phyloP scores from a whole-genome alignment of 1,140 invertebrate species.

The Chymomyza costata region DNA sequence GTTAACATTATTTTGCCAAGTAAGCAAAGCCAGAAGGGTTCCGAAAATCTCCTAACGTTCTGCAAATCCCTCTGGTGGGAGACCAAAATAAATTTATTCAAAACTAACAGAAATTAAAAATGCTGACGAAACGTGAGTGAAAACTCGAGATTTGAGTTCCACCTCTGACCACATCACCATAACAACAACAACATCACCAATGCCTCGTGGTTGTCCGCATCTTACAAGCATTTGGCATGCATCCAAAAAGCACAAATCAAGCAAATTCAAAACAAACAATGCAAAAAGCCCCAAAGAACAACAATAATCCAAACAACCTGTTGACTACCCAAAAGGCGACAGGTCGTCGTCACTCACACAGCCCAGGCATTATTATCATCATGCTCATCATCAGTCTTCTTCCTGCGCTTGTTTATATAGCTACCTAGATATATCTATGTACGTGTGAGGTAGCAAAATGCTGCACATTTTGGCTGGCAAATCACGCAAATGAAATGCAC shows the following conservation, averaged over 20 bases:
- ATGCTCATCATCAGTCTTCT: slow-evolving; percentile 30
- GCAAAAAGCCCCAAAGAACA: slow-evolving; percentile 14
- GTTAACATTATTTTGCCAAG: too few relatives aligned
- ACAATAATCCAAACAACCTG: slow-evolving; percentile 26
- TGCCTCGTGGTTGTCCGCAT: not conserved
- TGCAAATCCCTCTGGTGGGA: too few relatives aligned
- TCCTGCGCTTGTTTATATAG: not conserved
- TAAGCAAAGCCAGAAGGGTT: too few relatives aligned
- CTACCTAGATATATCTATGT: slow-evolving; percentile 18
- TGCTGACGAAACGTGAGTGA: too few relatives aligned
- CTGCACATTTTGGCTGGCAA: slow-evolving; percentile 65
- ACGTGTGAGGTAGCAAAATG: slow-evolving; percentile 43
- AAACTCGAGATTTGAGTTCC: too few relatives aligned
- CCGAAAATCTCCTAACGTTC: too few relatives aligned
- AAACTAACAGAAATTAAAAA: too few relatives aligned
- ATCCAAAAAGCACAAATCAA: slow-evolving; percentile 34
- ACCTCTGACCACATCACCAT: too few relatives aligned
- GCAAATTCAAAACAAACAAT: slow-evolving; percentile 3
- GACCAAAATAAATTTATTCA: too few relatives aligned
- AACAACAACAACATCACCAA: not conserved
- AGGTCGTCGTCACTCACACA: slow-evolving; percentile 29
- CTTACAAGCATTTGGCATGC: slow-evolving; percentile 41
- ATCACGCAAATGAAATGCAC: slow-evolving; percentile 72
- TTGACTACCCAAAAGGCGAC: slow-evolving; percentile 21
- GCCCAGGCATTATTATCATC: slow-evolving; percentile 41